phyloP scores from a whole-genome alignment of 2,888 invertebrate species.

The Pollenia amentaria region DNA sequence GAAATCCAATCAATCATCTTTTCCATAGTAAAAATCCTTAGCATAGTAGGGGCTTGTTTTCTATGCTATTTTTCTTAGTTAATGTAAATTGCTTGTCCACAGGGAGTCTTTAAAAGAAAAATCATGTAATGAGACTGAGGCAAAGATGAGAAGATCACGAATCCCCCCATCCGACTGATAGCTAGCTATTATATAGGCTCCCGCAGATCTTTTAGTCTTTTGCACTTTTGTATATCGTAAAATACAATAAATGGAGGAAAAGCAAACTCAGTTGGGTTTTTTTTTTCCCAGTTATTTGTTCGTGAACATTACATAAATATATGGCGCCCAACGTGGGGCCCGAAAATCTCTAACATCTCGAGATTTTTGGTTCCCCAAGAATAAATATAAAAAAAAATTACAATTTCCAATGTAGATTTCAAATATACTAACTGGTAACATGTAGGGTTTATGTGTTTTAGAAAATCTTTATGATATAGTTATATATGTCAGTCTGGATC shows the following conservation, averaged over 20 bases:
- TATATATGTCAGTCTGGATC: background rate
- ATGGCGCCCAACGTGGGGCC: slow-evolving; percentile 3
- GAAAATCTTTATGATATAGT: background rate
- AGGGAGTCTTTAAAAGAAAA: background rate
- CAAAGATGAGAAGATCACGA: background rate
- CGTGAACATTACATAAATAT: background rate
- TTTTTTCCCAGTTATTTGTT: background rate
- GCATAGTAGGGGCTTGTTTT: background rate
- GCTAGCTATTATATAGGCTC: background rate
- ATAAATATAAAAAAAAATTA: too few species aligned
- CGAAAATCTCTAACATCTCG: background rate
- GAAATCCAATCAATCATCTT: background rate
- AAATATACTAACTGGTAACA: too few species aligned
- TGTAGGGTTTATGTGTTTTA: too few species aligned
- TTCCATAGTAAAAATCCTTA: background rate
- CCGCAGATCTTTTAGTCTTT: background rate
- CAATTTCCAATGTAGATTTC: too few species aligned
- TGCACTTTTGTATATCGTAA: background rate
- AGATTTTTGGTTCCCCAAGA: background rate
- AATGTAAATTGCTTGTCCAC: background rate
- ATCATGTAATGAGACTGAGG: background rate
- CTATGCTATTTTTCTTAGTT: background rate
- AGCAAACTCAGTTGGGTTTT: background rate
- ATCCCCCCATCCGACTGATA: background rate
- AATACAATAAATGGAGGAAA: background rate